A percentile compares a stretch with the other conserved stretches of the same genome.
These are phyloP conservation scores for Phenganax stokvisi DNA, from an alignment of 92 coral and sea anemone genomes.

Conservation along the genomic window DNA sequence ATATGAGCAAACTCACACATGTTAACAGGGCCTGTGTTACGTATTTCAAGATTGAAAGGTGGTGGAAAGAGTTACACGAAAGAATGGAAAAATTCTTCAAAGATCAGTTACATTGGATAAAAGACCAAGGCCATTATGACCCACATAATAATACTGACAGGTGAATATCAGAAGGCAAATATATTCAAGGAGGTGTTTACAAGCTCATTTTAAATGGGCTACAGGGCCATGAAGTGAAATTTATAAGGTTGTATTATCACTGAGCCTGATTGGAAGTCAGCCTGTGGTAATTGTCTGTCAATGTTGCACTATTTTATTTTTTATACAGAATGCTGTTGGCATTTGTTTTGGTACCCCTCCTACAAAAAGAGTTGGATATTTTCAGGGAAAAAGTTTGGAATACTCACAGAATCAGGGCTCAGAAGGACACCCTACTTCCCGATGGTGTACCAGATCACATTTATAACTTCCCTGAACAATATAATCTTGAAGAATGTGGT, in stretches of 20 bases:
- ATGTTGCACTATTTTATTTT: not conserved
- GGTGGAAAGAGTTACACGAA: conserved; percentile 37
- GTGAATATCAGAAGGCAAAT: conserved; percentile 5
- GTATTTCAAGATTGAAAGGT: conserved; percentile 23
- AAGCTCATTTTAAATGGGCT: not conserved
- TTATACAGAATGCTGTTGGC: not conserved
- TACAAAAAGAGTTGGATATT: conserved; percentile 3
- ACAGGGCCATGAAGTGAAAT: not conserved
- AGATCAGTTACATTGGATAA: conserved; percentile 9
- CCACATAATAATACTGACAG: conserved; percentile 35
- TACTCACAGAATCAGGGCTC: conserved; percentile 8
- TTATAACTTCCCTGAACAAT: not conserved
- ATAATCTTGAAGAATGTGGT: too few species aligned
- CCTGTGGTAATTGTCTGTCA: too few species aligned
- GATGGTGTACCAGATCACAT: not conserved
- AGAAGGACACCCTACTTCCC: not conserved
- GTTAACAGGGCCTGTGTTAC: not conserved
- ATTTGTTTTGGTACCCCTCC: conserved; percentile 1
- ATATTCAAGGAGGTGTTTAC: not conserved
- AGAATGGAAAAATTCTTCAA: conserved; percentile 32
- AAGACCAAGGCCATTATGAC: conserved; percentile 30
- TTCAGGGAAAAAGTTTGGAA: not conserved
- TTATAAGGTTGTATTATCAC: too few species aligned
- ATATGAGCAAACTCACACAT: not conserved
- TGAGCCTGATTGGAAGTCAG: too few species aligned